Conservation (phyloP, 2,888 invertebrate species). For the Drosophila parthenogenetica region DNA sequence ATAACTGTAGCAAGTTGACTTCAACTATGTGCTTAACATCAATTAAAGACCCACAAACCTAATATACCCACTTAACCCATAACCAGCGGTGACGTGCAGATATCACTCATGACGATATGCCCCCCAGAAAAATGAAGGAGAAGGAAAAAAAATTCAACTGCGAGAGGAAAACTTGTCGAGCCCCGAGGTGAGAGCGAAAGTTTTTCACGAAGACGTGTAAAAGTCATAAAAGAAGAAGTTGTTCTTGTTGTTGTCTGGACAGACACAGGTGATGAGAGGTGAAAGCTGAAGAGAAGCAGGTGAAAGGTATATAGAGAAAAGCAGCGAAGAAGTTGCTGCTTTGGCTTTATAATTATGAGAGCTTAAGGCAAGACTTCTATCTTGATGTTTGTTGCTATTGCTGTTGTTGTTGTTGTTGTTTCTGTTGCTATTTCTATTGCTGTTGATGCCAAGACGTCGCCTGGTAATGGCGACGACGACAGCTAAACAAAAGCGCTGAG, state of each 20-base stretch:
- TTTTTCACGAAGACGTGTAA: conserved; percentile 66
- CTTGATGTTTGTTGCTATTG: conserved; percentile 56
- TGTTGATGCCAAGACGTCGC: conserved; percentile 46
- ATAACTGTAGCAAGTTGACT: conserved; percentile 48
- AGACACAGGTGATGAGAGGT: background rate
- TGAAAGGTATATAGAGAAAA: background rate
- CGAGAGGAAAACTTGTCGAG: conserved; percentile 15
- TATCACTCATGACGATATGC: conserved; percentile 11
- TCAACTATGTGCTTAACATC: conserved; percentile 70
- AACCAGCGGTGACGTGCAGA: conserved; percentile 36
- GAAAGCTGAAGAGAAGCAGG: background rate
- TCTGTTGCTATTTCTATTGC: conserved; percentile 25
- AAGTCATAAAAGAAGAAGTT: conserved; percentile 64
- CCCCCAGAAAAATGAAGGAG: conserved; percentile 1
- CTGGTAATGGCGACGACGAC: conserved; percentile 66
- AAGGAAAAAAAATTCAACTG: background rate
- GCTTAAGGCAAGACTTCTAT: conserved; percentile 62
- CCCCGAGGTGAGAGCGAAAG: conserved; percentile 52
- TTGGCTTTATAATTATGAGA: conserved; percentile 70
- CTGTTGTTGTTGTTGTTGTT: conserved; percentile 40
- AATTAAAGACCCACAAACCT: conserved; percentile 75
- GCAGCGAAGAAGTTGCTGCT: background rate
- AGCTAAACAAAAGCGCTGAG: conserved; percentile 73
- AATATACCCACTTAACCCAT: conserved; percentile 75
- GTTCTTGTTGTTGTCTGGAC: conserved; percentile 40